Base-by-base conservation (phyloP, 2,888 invertebrate genomes). In the Diarsia brunnea region DNA sequence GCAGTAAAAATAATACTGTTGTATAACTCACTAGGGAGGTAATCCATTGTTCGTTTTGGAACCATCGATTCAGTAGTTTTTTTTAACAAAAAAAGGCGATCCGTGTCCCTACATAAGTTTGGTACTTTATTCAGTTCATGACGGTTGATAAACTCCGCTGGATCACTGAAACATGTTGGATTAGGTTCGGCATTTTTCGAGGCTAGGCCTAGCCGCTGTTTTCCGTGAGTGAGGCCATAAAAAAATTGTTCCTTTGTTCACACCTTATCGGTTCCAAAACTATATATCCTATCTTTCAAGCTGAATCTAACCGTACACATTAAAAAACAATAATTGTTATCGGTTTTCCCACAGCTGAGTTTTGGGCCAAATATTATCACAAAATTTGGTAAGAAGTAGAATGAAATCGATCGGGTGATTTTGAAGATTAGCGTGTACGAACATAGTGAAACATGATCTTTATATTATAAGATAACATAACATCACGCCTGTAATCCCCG, bases 11-110 rank as follows among this genome's bases (percentile, higher is more conserved):
- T 38, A 38, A 38, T 38, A 38, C 38, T 38, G 38, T 38, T 38
- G 38, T 31, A 14, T 61, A 69, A 51, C 45, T 31, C 31, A 78
- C 58, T 68, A 78, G 49, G 45, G 79, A 10, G 60, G 31, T 31
- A 31, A 4, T 58, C 2, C 55, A 58, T 16, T 58, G 24, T 16
- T 27, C 24, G 16, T 58, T 24, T 16, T 3, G 16, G 16, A 0
- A 16, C 16, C 8, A 58, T 58, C 8, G 27, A 58, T 58, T 58
- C 16, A 27, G 58, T 4, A 16, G 8, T 55, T 1, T 27, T 27
- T 16, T 58, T 27, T 27, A 27, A 8, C 14, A 58, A 24, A 55
- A 55, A 55, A 14, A 24, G 24, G 12, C 5, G 24, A 55, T 8
- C 2, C 8, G 55, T 27, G 16, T 16, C 55, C 55, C 2, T 24